These are phyloP conservation scores for Rhagonycha fulva DNA, from an alignment of 2,888 invertebrate species.

Conservation along the genomic window DNA sequence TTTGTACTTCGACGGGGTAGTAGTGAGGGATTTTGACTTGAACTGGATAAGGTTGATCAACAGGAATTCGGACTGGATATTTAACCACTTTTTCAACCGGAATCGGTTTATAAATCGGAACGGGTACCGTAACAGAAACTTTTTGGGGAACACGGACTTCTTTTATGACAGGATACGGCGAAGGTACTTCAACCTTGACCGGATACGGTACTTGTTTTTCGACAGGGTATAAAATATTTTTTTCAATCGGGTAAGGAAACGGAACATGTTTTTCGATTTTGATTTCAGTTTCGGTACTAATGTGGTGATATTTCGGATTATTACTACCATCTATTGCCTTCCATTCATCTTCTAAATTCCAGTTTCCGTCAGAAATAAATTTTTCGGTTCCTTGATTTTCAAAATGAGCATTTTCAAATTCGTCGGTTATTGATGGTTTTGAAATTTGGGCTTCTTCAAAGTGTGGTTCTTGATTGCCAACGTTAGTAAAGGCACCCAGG, in stretches of 20 bases:
- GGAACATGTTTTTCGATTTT: conserved; percentile 57
- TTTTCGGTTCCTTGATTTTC: not conserved
- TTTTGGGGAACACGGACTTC: conserved; percentile 69
- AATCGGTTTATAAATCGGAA: conserved; percentile 59
- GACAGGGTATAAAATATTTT: conserved; percentile 68
- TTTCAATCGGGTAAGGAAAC: conserved; percentile 71
- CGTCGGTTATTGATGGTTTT: not conserved
- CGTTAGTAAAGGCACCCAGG: not conserved
- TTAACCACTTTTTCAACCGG: conserved; percentile 76
- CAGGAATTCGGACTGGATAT: conserved; percentile 65
- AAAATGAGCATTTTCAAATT: not conserved
- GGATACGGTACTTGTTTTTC: conserved; percentile 70
- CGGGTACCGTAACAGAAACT: conserved; percentile 60
- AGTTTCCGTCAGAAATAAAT: not conserved
- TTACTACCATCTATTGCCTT: not conserved
- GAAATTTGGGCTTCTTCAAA: not conserved
- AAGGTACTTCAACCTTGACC: conserved; percentile 68
- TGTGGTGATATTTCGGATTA: not conserved
- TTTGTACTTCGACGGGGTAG: conserved; percentile 70
- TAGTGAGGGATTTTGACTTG: conserved; percentile 74
- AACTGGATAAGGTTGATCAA: conserved; percentile 66
- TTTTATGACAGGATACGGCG: conserved; percentile 66
- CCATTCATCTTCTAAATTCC: not conserved
- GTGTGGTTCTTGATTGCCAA: not conserved
- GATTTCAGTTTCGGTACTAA: not conserved